Evolutionary conservation across 2,797 vertebrate genomes (phyloP), one percentile per base, ranked within the genome.

Genomic region (Caiman crocodilus): DNA sequence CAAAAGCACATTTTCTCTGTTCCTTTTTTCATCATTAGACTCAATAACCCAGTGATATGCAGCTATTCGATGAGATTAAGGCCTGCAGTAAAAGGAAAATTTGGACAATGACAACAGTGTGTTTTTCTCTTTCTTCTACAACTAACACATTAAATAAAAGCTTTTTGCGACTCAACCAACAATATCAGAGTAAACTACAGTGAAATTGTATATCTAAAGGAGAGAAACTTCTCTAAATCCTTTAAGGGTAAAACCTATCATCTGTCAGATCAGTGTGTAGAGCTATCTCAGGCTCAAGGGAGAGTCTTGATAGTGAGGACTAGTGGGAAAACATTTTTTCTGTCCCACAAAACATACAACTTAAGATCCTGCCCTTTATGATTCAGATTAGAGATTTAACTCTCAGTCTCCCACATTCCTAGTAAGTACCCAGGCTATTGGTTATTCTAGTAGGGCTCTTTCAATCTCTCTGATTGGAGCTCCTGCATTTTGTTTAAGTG

Each of bases 11-110:
- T 92, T 92, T 23, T 23, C 25, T 90, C 95, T 88, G 1, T 79
- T 96, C 83, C 91, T 95, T 93, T 90, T 85, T 73, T 87, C 81
- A 88, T 94, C 92, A 94, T 92, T 96, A 94, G 90, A 81, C 28
- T 79, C 93, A 84, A 95, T 94, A 88, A 78, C 77, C 95, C 61
- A 79, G 85, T 92, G 91, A 94, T 92, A 87, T 81, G 88, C 84
- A 94, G 86, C 81, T 92, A 79, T 94, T 94, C 89, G 87, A 25
- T 12, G 75, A 84, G 90, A 95, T 82, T 87, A 94, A 84, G 74
- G 61, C 57, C 94, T 76, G 32, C 55, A 90, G 56, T n/a, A 85
- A 87, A 92, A 95, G 79, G 58, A 85, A 84, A 91, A 64, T 32
- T 74, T 76, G 71, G n/a, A 69, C 63, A 82, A 83, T 73, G 86